These are phyloP conservation scores for Acanthopleura granulata DNA, from an alignment of 2,888 invertebrate species.

Conservation along the genomic window DNA sequence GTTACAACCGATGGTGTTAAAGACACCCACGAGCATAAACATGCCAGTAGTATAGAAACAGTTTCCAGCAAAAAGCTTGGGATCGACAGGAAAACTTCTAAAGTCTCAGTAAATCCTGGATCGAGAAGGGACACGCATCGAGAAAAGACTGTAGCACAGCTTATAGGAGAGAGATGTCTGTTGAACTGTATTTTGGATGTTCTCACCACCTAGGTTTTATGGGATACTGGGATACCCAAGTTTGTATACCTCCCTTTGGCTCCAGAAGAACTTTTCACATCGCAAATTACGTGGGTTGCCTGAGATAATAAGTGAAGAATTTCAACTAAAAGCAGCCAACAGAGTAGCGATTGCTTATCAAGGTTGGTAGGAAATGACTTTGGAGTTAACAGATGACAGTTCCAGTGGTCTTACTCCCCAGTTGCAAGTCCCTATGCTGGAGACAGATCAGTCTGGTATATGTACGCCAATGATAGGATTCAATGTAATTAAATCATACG, in stretches of 20 bases:
- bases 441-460: neutral
- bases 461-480: constrained; percentile 10
- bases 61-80: neutral
- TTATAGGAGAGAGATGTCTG: constrained; percentile 10
- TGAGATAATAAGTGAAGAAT: neutral
- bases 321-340: constrained; percentile 14
- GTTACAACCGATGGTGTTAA: neutral
- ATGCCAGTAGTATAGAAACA: too few relatives aligned
- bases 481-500: constrained; percentile 6
- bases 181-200: constrained; percentile 10
- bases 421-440: neutral
- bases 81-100: neutral
- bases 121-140: neutral
- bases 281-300: neutral
- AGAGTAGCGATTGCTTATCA: neutral
- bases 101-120: too few relatives aligned
- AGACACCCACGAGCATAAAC: too few relatives aligned
- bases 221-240: constrained; percentile 15
- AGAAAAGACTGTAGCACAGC: neutral
- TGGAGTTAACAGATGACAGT: neutral
- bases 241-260: neutral
- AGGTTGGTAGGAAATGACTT: constrained; percentile 16
- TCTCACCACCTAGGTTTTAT: neutral
- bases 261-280: constrained; percentile 9
- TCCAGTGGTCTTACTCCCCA: neutral